Evolutionary conservation across 2,113 vertebrate species (phyloP).

Genomic region (Pelecanoides urinatrix): DNA sequence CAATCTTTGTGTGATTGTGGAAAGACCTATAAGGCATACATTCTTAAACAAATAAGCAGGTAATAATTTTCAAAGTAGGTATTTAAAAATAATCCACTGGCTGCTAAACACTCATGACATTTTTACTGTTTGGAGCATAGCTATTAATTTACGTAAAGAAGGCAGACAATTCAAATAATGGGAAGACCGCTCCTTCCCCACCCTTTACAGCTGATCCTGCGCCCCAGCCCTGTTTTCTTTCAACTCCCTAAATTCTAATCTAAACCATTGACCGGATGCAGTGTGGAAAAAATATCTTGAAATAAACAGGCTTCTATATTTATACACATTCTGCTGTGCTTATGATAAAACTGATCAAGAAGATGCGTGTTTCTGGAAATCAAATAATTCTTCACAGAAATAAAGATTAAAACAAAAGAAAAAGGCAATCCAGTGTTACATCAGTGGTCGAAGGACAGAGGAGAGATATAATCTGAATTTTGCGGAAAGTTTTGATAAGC

Average conservation of each 20-base stretch:
- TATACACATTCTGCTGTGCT: neutral
- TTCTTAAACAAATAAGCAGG: neutral
- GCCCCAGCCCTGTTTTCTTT: neutral
- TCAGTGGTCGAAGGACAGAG: neutral
- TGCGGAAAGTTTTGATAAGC: neutral
- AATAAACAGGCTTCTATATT: constrained; percentile 18
- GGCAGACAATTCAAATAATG: neutral
- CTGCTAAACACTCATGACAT: neutral
- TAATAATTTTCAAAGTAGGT: neutral
- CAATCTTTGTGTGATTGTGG: neutral
- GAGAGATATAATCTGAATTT: neutral
- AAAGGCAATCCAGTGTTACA: neutral
- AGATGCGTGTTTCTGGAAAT: neutral
- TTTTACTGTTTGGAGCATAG: neutral
- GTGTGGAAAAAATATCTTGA: neutral
- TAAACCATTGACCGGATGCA: neutral
- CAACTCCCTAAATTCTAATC: neutral
- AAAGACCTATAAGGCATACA: neutral
- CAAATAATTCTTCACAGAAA: neutral
- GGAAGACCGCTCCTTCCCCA: neutral
- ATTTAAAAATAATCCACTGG: neutral
- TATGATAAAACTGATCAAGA: neutral
- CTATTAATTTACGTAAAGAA: neutral
- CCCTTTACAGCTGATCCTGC: neutral
- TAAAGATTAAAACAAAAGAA: neutral